Base-by-base conservation (phyloP, 2,113 vertebrate species). In the Lampris megalopsis region DNA sequence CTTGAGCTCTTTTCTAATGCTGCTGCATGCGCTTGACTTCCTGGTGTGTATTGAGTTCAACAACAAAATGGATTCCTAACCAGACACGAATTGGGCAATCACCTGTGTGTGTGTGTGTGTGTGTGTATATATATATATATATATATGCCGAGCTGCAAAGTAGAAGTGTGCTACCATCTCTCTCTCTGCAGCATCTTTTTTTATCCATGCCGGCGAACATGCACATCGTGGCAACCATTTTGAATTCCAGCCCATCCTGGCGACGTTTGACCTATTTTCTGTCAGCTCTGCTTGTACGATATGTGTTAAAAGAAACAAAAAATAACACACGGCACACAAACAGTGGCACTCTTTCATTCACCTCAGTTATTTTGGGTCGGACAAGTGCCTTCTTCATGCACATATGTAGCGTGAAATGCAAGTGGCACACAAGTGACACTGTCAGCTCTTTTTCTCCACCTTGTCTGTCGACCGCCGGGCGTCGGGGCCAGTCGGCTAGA, bases 391-490 rank as follows among this genome's bases (percentile, higher is more conserved):
- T 91, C 79, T 76, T 67, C 37, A 36, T 63, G 72, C 59, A 40
- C 78, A 62, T 66, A 75, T 76, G 80, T 84, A 87, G 86, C 84
- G 85, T 93, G 92, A 94, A 94, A 93, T 91, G 85, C 72, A 80
- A 83, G 80, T 88, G 90, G 88, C 91, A 81, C 80, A 79, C 59
- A 60, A 92, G 75, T 88, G 90, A 91, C 90, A 86, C 73, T 86
- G 90, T 90, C 92, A 83, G 86, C 70, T 89, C 35, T 57, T 87
- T 91, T 91, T 93, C 87, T 85, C 81, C 89, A 90, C 89, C 89
- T 86, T 91, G 90, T 91, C 86, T 85, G 72, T 88, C 71, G 86
- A 72, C 58, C 13, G 76, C n/a, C 4, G 75, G 64, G 83, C 74
- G 0, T 82, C 74, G 80, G 82, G 71, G 83, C 71, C 71, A 79